Conservation (phyloP, 2,797 vertebrate species). For the Paedocypris micromegethes region DNA sequence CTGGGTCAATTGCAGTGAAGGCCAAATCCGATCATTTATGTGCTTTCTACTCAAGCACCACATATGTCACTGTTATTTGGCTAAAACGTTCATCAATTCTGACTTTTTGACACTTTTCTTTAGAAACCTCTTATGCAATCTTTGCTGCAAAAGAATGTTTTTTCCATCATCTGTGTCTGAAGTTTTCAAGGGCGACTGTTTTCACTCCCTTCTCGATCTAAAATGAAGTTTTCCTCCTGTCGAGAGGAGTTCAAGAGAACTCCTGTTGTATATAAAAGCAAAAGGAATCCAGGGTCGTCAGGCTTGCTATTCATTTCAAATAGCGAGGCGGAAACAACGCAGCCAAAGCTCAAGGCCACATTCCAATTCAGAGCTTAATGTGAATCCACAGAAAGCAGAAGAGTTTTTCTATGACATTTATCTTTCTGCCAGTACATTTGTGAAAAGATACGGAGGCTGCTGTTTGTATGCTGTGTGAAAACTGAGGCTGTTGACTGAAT, state of each 20-base stretch:
- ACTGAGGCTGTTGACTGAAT: conserved; percentile 34
- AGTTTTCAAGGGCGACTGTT: conserved; percentile 31
- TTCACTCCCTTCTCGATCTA: conserved; percentile 30
- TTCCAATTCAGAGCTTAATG: conserved; percentile 36
- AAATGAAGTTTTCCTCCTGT: conserved; percentile 35
- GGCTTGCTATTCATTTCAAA: conserved; percentile 31
- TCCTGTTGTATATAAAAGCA: conserved; percentile 36
- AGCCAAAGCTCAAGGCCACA: conserved; percentile 45
- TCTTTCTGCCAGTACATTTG: conserved; percentile 29
- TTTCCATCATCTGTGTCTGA: conserved; percentile 16
- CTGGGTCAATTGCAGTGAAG: neutral
- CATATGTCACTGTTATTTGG: conserved; percentile 5
- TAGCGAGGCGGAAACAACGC: conserved; percentile 36
- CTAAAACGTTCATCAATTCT: conserved; percentile 12
- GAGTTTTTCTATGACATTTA: conserved; percentile 35
- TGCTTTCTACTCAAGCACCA: neutral
- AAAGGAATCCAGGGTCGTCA: conserved; percentile 18
- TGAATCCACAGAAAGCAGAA: conserved; percentile 33
- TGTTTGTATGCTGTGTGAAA: conserved; percentile 3
- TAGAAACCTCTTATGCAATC: conserved; percentile 7
- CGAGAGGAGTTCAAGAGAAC: conserved; percentile 27
- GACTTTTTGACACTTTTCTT: conserved; percentile 19
- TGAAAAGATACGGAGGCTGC: conserved; percentile 19
- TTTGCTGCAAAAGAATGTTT: conserved; percentile 18
- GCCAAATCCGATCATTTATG: neutral